A percentile compares a stretch with the other conserved stretches of the same genome.
phyloP scores from a whole-genome alignment of 2,797 vertebrate species.

The Phrynocephalus guinanensis region DNA sequence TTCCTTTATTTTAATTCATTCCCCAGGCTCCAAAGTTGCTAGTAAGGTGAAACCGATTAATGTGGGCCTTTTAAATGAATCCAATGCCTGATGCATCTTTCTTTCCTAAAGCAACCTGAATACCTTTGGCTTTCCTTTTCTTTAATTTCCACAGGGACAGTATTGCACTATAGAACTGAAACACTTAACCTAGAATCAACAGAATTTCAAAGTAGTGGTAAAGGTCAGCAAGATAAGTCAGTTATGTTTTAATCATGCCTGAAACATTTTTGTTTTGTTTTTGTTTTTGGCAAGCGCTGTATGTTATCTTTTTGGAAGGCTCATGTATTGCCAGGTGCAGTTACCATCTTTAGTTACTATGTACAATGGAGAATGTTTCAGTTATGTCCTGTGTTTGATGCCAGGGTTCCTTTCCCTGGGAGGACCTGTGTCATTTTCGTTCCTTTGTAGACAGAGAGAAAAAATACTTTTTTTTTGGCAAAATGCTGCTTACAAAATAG shows the following conservation, averaged over 20 bases:
- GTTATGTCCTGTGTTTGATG: too few species aligned
- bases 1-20: too few species aligned
- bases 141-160: not conserved
- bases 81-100: not conserved
- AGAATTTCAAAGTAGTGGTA: too few species aligned
- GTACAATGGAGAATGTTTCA: not conserved
- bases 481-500: not conserved
- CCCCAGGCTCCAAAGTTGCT: too few species aligned
- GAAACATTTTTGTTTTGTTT: not conserved
- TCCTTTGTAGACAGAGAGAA: not conserved
- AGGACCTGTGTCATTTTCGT: not conserved
- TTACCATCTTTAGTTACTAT: not conserved
- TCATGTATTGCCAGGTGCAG: accelerated
- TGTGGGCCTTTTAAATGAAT: not conserved
- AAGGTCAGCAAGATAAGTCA: too few species aligned
- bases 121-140: not conserved
- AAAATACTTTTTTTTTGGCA: not conserved
- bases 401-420: not conserved
- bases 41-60: not conserved
- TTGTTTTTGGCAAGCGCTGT: not conserved
- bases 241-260: not conserved
- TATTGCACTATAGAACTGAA: slow-evolving; percentile 31
- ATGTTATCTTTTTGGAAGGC: not conserved
- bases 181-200: too few species aligned
- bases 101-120: not conserved